These are phyloP conservation scores for Caenorhabditis plicata DNA, from an alignment of 2,888 invertebrate species.

Conservation along the genomic window DNA sequence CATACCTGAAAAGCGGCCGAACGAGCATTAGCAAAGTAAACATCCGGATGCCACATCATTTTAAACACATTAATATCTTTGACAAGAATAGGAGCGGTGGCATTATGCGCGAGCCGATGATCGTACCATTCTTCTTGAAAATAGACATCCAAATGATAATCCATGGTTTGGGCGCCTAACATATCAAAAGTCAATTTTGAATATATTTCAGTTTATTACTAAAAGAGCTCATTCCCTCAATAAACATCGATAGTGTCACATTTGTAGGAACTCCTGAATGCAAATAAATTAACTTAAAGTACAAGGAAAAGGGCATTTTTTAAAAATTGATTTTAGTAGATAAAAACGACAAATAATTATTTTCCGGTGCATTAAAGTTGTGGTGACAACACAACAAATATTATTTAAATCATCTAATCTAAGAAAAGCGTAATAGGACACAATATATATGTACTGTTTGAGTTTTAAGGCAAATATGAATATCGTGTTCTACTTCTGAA, in stretches of 20 bases:
- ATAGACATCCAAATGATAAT: constrained; percentile 65
- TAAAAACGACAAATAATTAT: too few relatives aligned
- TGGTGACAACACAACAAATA: too few relatives aligned
- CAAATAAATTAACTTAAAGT: background rate
- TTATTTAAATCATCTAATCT: too few relatives aligned
- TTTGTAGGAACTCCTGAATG: constrained; percentile 60
- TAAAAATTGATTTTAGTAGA: too few relatives aligned
- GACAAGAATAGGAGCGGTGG: constrained; percentile 56
- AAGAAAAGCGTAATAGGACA: too few relatives aligned
- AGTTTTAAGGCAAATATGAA: too few relatives aligned
- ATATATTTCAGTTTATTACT: constrained; percentile 11
- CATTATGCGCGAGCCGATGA: constrained; percentile 57
- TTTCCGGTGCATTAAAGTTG: too few relatives aligned
- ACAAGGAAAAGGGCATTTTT: too few relatives aligned
- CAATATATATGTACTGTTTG: too few relatives aligned
- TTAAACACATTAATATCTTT: constrained; percentile 56
- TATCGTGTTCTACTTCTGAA: too few relatives aligned
- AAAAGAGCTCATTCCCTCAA: constrained; percentile 65
- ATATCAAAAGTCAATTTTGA: background rate
- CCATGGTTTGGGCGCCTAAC: constrained; percentile 63
- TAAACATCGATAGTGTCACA: constrained; percentile 64
- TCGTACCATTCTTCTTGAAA: constrained; percentile 64
- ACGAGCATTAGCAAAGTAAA: constrained; percentile 62
- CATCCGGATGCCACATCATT: constrained; percentile 61
- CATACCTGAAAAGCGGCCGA: constrained; percentile 52